These are phyloP conservation scores for Nipponia nippon DNA, from an alignment of 2,113 vertebrate genomes.

Conservation along the genomic window DNA sequence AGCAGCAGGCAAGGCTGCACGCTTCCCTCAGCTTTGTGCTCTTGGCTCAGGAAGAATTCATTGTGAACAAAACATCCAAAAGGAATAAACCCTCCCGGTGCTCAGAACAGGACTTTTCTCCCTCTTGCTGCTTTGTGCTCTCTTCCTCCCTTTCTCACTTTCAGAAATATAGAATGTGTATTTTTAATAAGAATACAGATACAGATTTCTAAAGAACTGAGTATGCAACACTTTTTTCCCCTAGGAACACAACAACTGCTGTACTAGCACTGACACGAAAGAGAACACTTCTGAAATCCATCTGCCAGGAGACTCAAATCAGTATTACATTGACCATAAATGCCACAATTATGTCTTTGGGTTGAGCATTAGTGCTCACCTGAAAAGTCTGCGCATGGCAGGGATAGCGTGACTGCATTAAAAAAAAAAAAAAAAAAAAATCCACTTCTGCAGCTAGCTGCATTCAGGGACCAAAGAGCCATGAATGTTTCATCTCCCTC, in stretches of 20 bases:
- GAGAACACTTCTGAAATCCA: neutral
- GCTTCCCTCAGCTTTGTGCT: neutral
- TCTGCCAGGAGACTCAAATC: neutral
- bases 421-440: neutral
- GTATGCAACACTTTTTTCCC: neutral
- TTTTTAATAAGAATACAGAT: constrained; percentile 31
- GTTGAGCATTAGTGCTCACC: constrained; percentile 3
- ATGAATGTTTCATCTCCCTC: constrained; percentile 26
- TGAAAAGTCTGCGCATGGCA: neutral
- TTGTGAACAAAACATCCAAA: neutral
- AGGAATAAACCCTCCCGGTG: neutral
- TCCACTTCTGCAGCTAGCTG: neutral
- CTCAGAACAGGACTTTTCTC: neutral
- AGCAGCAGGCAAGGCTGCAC: neutral
- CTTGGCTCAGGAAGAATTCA: neutral
- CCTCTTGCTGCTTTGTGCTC: neutral
- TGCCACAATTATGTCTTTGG: neutral
- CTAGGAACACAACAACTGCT: neutral
- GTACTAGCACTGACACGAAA: neutral
- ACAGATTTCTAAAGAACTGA: neutral
- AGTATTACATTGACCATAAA: neutral
- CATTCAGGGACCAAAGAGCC: neutral
- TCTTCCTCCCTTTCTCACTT: neutral
- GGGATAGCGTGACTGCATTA: neutral
- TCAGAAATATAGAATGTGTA: neutral